Evolutionary conservation across 2,797 vertebrate species (phyloP).

Genomic region (Hirundo rustica): DNA sequence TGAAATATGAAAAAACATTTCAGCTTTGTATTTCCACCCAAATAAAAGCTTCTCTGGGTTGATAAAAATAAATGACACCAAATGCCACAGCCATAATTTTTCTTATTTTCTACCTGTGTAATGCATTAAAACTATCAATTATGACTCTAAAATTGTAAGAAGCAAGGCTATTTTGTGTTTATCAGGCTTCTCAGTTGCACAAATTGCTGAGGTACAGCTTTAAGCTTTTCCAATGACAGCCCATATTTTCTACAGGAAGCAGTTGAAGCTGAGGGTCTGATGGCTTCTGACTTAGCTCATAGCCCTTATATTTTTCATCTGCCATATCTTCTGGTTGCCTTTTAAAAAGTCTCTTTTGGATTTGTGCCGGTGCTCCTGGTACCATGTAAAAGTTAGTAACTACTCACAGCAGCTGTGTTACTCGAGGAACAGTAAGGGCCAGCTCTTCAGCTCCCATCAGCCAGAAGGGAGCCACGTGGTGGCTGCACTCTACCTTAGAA

Average conservation of each 20-base stretch:
- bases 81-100: neutral
- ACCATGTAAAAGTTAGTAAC: neutral
- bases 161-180: constrained; percentile 15
- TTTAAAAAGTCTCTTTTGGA: neutral
- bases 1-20: constrained; percentile 5
- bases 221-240: constrained; percentile 5
- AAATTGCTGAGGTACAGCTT: constrained; percentile 15
- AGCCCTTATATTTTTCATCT: neutral
- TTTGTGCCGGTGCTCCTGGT: constrained; percentile 10
- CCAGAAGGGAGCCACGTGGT: neutral
- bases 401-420: neutral
- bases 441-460: neutral
- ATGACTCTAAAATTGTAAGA: constrained; percentile 3
- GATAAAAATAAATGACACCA: neutral
- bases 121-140: constrained; percentile 41
- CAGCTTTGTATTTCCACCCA: neutral
- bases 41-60: neutral
- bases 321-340: neutral
- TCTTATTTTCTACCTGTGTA: neutral
- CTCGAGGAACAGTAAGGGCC: neutral
- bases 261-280: neutral
- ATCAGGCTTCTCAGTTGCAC: neutral
- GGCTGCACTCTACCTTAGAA: neutral
- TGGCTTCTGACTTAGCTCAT: neutral
- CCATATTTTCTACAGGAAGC: neutral